Evolutionary conservation across 1,140 invertebrate genomes (phyloP), one percentile per base, ranked within the genome.

Genomic region (Papilio polyxenes): DNA sequence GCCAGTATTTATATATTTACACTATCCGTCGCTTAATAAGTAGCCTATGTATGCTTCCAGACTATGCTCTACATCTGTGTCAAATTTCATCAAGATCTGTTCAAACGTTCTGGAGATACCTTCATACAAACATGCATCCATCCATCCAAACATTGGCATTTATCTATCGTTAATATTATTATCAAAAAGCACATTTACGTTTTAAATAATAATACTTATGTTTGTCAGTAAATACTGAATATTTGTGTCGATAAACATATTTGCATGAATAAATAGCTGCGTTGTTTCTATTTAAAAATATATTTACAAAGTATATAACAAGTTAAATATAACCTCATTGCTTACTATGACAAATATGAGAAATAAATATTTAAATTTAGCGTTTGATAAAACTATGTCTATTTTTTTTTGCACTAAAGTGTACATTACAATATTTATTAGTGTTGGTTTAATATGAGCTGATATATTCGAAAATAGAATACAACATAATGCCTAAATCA

Each of bases 361-460:
- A 75, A 48, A n/a, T 20, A 75, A 75, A 75, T 49, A 75, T 74
- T 74, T 74, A 31, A 31, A 3, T 7, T 75, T 49, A 48, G 74
- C 74, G 20, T 75, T 75, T 75, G 17, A 75, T 49, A 17, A 44
- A 75, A 48, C 44, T 75, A 75, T 51, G 49, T 51, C 49, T 51
- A 51, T 51, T 37, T 48, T 48, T n/a, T 76, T 51, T 76, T 51
- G 75, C 20, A 51, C 74, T 15, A 17, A 17, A 75, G 37, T 75
- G 74, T 49, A 44, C 74, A 76, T n/a, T 23, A 20, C 23, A 31
- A 31, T 31, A 31, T 31, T 31, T 31, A 31, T 31, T 31, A 31
- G 23, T 31, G 23, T 31, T 31, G 0, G 23, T 31, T 31, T 31
- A 1, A 31, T 31, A 31, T 31, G 23, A 31, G 23, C 23, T 31